Conservation (phyloP, 2,113 vertebrate genomes). For the Ranitomeya imitator region DNA sequence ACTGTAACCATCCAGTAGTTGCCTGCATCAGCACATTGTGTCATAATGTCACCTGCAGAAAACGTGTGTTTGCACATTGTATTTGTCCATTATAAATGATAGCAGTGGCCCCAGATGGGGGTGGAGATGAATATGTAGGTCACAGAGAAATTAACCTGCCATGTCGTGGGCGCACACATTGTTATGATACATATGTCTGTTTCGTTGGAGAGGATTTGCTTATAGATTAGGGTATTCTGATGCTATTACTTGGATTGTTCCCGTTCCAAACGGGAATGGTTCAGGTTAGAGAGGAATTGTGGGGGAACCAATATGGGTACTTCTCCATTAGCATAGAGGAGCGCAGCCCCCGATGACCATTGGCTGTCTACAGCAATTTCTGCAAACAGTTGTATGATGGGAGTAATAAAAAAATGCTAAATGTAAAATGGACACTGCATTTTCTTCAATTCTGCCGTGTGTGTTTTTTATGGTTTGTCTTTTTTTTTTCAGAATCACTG, state of each 20-base stretch:
- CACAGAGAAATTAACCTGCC: constrained; percentile 68
- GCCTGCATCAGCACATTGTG: constrained; percentile 66
- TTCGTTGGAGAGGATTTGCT: not conserved
- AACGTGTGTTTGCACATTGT: constrained; percentile 64
- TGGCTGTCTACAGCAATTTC: too few relatives aligned
- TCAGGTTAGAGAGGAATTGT: not conserved
- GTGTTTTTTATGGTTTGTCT: too few relatives aligned
- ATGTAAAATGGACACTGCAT: too few relatives aligned
- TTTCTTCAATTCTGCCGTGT: too few relatives aligned
- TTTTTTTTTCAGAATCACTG: too few relatives aligned
- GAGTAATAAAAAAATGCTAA: too few relatives aligned
- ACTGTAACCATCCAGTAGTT: constrained; percentile 71
- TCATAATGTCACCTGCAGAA: constrained; percentile 74
- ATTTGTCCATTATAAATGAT: constrained; percentile 48
- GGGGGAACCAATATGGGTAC: not conserved
- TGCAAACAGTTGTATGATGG: too few relatives aligned
- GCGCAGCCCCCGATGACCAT: not conserved
- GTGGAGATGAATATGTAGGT: constrained; percentile 67
- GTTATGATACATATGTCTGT: not conserved
- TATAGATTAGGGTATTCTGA: not conserved
- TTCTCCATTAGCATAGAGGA: not conserved
- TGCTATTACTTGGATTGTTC: not conserved
- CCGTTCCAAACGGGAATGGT: not conserved
- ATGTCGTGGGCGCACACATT: not conserved
- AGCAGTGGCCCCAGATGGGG: constrained; percentile 61